These are phyloP conservation scores for Micropoecilia bifurca DNA, from an alignment of 2,797 vertebrate genomes.

Conservation along the genomic window DNA sequence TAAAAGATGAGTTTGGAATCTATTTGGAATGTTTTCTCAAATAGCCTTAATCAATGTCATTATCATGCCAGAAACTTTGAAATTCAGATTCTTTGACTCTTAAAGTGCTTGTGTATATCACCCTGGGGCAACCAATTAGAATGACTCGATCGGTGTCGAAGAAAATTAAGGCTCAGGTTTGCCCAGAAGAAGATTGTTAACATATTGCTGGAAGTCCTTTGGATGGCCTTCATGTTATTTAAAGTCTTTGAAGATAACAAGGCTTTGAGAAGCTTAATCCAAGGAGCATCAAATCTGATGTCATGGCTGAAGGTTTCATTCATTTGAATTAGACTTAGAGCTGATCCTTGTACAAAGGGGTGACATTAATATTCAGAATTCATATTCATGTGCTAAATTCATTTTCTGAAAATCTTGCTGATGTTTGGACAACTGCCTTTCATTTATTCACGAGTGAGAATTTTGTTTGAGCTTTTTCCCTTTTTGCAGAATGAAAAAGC, in stretches of 20 bases:
- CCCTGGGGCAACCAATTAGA: constrained; percentile 23
- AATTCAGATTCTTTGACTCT: constrained; percentile 12
- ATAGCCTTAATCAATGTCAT: constrained; percentile 14
- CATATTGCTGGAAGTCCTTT: constrained; percentile 37
- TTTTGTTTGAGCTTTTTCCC: neutral
- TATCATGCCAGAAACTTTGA: neutral
- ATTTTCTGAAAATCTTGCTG: constrained; percentile 8
- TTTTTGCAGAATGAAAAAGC: constrained; percentile 28
- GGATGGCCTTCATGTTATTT: constrained; percentile 31
- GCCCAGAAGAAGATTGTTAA: constrained; percentile 37
- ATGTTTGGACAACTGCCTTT: neutral
- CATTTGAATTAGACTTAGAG: constrained; percentile 4
- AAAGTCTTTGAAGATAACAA: constrained; percentile 46
- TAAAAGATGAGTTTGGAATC: constrained; percentile 1
- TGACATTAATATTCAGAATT: constrained; percentile 6
- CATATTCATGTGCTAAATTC: neutral
- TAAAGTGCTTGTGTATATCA: constrained; percentile 16
- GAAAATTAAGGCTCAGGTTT: constrained; percentile 50
- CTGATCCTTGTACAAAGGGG: constrained; percentile 7
- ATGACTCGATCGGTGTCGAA: constrained; percentile 33
- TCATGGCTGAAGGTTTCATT: constrained; percentile 20
- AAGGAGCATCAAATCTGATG: constrained; percentile 30
- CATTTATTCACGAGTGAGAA: constrained; percentile 1
- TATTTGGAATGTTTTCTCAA: constrained; percentile 2
- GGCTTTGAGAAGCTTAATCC: constrained; percentile 29